phyloP scores from a whole-genome alignment of 2,113 vertebrate genomes.

The Python bivittatus region DNA sequence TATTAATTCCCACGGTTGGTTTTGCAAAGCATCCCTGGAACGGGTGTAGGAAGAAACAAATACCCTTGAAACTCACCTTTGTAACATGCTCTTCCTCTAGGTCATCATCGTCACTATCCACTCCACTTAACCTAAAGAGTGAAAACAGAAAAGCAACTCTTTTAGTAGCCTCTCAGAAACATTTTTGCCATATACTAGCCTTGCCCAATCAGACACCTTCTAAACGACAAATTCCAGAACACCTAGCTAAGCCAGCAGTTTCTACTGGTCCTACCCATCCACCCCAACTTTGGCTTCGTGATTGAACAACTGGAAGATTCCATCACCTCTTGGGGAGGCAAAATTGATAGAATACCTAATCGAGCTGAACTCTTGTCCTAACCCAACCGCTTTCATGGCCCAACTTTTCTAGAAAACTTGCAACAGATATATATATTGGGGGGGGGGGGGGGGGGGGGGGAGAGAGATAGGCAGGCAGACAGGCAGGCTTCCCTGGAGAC shows the following conservation, averaged over 20 bases:
- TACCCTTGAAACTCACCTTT: slow-evolving; percentile 76
- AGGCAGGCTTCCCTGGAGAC: slow-evolving; percentile 2
- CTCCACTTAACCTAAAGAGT: slow-evolving; percentile 70
- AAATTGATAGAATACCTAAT: not conserved
- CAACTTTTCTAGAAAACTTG: not conserved
- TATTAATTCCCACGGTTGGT: not conserved
- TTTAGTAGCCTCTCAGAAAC: slow-evolving; percentile 14
- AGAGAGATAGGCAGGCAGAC: too few relatives aligned
- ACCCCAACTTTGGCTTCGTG: not conserved
- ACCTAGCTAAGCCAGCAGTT: not conserved
- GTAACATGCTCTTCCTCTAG: slow-evolving; percentile 91
- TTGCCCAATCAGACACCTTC: not conserved
- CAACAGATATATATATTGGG: not conserved
- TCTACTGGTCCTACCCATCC: not conserved
- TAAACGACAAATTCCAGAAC: not conserved
- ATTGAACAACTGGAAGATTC: not conserved
- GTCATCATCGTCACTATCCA: slow-evolving; percentile 77
- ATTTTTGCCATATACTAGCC: not conserved
- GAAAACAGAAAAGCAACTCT: slow-evolving; percentile 18
- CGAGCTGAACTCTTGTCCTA: not conserved
- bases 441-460: too few relatives aligned
- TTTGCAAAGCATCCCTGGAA: slow-evolving; percentile 1
- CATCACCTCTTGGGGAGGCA: not conserved
- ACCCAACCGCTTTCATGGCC: not conserved
- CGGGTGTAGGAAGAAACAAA: not conserved